These are phyloP conservation scores for Epistrophe grossulariae DNA, from an alignment of 2,888 invertebrate genomes.

Conservation along the genomic window DNA sequence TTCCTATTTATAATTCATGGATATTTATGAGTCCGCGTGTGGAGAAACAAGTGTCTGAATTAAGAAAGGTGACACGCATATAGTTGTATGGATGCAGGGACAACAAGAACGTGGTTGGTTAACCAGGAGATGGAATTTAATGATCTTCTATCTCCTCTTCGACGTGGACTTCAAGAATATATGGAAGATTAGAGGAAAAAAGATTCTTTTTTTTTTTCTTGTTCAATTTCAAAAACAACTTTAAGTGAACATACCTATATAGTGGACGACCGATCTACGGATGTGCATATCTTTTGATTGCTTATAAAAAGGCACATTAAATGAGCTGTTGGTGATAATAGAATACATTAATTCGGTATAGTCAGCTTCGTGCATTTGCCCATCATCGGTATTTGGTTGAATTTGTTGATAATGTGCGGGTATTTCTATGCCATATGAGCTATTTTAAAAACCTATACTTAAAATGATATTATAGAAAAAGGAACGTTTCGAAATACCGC, in stretches of 20 bases:
- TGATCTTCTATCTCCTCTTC: constrained; percentile 37
- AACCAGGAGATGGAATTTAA: constrained; percentile 63
- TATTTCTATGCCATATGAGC: constrained; percentile 31
- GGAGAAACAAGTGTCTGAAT: constrained; percentile 73
- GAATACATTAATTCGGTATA: constrained; percentile 27
- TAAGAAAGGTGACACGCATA: constrained; percentile 71
- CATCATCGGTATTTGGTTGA: not conserved
- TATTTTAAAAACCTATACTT: not conserved
- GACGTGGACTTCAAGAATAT: not conserved
- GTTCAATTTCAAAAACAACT: constrained; percentile 3
- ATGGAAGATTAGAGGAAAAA: not conserved
- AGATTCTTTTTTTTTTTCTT: not conserved
- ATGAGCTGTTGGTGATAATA: constrained; percentile 50
- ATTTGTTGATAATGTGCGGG: constrained; percentile 18
- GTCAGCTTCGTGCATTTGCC: not conserved
- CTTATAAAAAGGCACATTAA: constrained; percentile 37
- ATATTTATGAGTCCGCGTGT: constrained; percentile 71
- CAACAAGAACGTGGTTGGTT: constrained; percentile 52
- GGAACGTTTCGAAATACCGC: not conserved
- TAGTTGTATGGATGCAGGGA: constrained; percentile 40
- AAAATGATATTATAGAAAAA: not conserved
- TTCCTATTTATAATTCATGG: constrained; percentile 55
- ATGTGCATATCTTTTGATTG: constrained; percentile 39
- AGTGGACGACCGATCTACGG: constrained; percentile 10
- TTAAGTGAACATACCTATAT: not conserved